phyloP scores from a whole-genome alignment of 2,888 invertebrate genomes.

The Chalcosyrphus nemorum region DNA sequence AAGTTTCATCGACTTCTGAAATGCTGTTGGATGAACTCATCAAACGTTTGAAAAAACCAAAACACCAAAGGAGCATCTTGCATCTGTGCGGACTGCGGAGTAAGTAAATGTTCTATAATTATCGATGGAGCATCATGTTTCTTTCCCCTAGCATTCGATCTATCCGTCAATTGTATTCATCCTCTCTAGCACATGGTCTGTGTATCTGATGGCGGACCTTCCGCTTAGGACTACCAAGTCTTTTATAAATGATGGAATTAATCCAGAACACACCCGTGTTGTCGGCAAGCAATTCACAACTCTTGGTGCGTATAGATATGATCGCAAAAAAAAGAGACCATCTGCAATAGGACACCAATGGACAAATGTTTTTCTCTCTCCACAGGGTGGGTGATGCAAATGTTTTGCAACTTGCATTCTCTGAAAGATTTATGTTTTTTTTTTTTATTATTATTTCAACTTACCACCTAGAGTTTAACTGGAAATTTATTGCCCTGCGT shows the following conservation, averaged over 20 bases:
- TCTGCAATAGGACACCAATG: slow-evolving; percentile 6
- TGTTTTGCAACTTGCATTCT: not conserved
- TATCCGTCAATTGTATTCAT: slow-evolving; percentile 44
- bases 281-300: slow-evolving; percentile 20
- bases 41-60: slow-evolving; percentile 13
- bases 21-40: slow-evolving; percentile 29
- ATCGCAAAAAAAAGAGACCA: slow-evolving; percentile 10
- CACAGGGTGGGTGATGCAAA: not conserved
- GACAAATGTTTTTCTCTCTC: slow-evolving; percentile 2
- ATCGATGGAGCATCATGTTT: slow-evolving; percentile 44
- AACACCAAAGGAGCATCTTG: not conserved
- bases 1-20: not conserved
- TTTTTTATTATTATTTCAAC: slow-evolving; percentile 28
- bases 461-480: slow-evolving; percentile 64
- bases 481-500: slow-evolving; percentile 51
- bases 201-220: slow-evolving; percentile 18
- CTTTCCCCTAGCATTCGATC: slow-evolving; percentile 27
- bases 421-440: slow-evolving; percentile 15
- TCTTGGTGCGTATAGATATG: not conserved
- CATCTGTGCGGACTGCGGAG: slow-evolving; percentile 12
- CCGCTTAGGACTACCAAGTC: slow-evolving; percentile 33
- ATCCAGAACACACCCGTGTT: slow-evolving; percentile 54
- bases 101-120: slow-evolving; percentile 60
- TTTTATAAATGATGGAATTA: slow-evolving; percentile 52
- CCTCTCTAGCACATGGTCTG: slow-evolving; percentile 37